Base-by-base conservation (phyloP, 92 coral and sea anemone genomes). In the Plumapathes pennacea region DNA sequence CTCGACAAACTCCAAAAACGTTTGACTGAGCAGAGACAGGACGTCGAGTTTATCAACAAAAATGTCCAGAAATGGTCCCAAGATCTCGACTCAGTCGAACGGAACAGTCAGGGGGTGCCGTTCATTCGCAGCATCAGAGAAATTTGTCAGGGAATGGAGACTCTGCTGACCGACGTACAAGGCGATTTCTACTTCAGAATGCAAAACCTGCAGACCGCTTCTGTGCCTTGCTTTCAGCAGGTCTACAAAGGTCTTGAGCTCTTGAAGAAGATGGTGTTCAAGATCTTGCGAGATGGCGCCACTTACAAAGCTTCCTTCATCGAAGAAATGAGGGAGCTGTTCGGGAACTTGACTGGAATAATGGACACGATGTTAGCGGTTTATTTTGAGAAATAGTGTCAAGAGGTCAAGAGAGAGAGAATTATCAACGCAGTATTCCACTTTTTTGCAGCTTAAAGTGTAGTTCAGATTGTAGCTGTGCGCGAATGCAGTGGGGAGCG, bases 81-180 rank as follows among this genome's bases (percentile, higher is more conserved):
- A 11, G 69, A 61, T 29, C 77, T 86, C 39, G 80, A 84, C 73
- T 84, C 81, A 54, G 88, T 81, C 19, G 97, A 86, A 19, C 75
- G 99, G 4, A 94, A 94, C 49, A 94, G 62, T 53, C 99, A 94
- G 40, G 96, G 90, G 0, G 84, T 94, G 24, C 96, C 99, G 0
- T 94, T 88, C 50, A 90, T 94, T 20, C 48, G 99, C 57, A 80
- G 81, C 50, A 83, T 84, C 53, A 94, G 88, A 46, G 99, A 94
- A 47, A 70, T 94, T 12, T 84, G 96, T 51, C 63, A 64, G 32
- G 73, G 53, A 59, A 80, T 94, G 0, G 87, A 75, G 27, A 53
- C 71, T 4, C 60, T 72, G 31, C 58, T 94, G 34, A 83, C 81
- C 25, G 94, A 94, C 38, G 77, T 89, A 27, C 96, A 94, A 34